Percentiles rank a stretch among this genome's conserved stretches.
Conservation (phyloP, 2,888 invertebrate species). For the Elegia similella region DNA sequence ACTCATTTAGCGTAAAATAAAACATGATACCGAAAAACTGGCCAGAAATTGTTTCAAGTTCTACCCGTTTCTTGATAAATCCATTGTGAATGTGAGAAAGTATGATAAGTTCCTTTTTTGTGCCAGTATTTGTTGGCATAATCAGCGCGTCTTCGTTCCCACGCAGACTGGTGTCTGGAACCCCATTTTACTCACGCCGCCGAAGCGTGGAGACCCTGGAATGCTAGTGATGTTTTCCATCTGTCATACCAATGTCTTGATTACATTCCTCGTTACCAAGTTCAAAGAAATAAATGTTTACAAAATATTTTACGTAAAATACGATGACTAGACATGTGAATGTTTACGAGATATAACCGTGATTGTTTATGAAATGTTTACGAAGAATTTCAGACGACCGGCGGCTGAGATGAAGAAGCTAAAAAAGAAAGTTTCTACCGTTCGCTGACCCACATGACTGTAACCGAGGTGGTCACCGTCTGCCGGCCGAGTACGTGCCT, state of each 20-base stretch:
- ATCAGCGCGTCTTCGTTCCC: slow-evolving; percentile 2
- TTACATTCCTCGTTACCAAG: background rate
- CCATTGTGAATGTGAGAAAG: background rate
- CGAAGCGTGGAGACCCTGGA: slow-evolving; percentile 7
- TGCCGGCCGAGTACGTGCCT: slow-evolving; percentile 8
- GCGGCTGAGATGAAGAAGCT: background rate
- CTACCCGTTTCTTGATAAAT: background rate
- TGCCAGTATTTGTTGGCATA: background rate
- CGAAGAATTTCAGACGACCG: background rate
- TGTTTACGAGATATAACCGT: background rate
- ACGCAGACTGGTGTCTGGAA: slow-evolving; percentile 7
- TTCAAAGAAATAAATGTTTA: slow-evolving; percentile 1
- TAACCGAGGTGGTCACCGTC: slow-evolving; percentile 24
- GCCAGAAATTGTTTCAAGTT: background rate
- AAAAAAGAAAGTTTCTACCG: slow-evolving; percentile 76
- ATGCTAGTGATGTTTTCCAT: background rate
- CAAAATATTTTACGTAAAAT: background rate
- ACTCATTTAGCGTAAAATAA: background rate
- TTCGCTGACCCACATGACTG: slow-evolving; percentile 69
- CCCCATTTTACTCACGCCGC: slow-evolving; percentile 10
- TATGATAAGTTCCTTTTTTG: background rate
- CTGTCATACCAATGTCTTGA: slow-evolving; percentile 3
- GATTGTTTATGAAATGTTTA: slow-evolving; percentile 5
- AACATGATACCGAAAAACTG: background rate
- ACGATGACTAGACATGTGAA: background rate